phyloP scores from a whole-genome alignment of 1,140 invertebrate genomes.

The Pseudomyrmex concolor region DNA sequence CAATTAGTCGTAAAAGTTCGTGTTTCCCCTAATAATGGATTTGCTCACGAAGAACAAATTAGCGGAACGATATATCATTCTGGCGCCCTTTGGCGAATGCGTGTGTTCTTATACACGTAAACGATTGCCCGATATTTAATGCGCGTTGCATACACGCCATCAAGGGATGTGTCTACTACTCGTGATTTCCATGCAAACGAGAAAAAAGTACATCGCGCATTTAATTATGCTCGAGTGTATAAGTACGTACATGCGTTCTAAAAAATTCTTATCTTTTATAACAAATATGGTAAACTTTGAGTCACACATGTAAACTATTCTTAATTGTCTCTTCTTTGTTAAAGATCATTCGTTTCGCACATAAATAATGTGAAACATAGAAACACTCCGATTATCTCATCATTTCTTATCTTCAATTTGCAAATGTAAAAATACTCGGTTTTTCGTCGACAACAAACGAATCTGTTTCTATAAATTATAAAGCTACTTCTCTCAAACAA shows the following conservation, averaged over 20 bases:
- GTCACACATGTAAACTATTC: slow-evolving; percentile 8
- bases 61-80: slow-evolving; percentile 81
- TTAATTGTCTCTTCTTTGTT: neutral
- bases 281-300: slow-evolving; percentile 14
- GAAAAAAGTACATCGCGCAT: slow-evolving; percentile 35
- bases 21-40: slow-evolving; percentile 82
- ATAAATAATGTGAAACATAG: neutral
- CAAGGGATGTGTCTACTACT: slow-evolving; percentile 51
- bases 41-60: slow-evolving; percentile 82
- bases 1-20: slow-evolving; percentile 77
- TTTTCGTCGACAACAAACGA: neutral
- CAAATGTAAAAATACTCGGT: neutral
- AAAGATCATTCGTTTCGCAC: too few relatives aligned
- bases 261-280: slow-evolving; percentile 58
- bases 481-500: neutral
- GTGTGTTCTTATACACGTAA: slow-evolving; percentile 78
- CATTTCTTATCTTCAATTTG: neutral
- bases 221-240: slow-evolving; percentile 56
- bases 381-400: neutral
- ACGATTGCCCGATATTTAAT: slow-evolving; percentile 79
- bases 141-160: slow-evolving; percentile 74
- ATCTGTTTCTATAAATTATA: neutral
- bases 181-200: slow-evolving; percentile 67
- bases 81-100: slow-evolving; percentile 76
- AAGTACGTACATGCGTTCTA: slow-evolving; percentile 27